Evolutionary conservation across 2,888 invertebrate genomes (phyloP).

Genomic region (Anaspis maculata): DNA sequence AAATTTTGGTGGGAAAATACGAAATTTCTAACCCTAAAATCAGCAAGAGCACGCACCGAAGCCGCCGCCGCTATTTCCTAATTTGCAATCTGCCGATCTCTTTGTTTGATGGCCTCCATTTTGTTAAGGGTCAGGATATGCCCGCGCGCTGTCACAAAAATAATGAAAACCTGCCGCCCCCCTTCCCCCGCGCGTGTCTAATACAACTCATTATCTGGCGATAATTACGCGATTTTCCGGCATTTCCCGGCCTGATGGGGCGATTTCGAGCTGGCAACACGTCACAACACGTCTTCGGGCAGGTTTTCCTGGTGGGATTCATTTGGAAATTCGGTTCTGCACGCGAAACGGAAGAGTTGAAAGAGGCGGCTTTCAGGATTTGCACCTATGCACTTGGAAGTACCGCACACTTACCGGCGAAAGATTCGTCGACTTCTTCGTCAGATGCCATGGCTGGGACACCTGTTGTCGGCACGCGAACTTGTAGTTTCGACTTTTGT

Average conservation of each 20-base stretch:
- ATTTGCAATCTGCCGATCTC: constrained; percentile 58
- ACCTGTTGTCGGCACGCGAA: too few relatives aligned
- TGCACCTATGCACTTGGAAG: constrained; percentile 30
- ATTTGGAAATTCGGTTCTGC: neutral
- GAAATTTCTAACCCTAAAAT: constrained; percentile 37
- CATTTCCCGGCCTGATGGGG: neutral
- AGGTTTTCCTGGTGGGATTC: neutral
- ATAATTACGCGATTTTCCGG: constrained; percentile 30
- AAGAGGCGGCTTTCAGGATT: constrained; percentile 34
- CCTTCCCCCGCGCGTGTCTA: constrained; percentile 32
- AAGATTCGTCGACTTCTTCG: constrained; percentile 79
- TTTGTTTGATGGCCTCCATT: constrained; percentile 72
- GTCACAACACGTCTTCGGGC: neutral
- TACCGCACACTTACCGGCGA: constrained; percentile 64
- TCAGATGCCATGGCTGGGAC: constrained; percentile 85
- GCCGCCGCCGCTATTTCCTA: too few relatives aligned
- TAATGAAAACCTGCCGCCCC: constrained; percentile 43
- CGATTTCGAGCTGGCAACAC: too few relatives aligned
- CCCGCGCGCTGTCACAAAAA: constrained; percentile 52
- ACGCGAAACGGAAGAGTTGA: constrained; percentile 25
- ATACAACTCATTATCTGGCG: constrained; percentile 34
- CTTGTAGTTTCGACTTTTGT: too few relatives aligned
- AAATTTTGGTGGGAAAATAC: constrained; percentile 36
- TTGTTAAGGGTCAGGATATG: constrained; percentile 68
- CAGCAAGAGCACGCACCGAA: constrained; percentile 10